Base-by-base conservation (phyloP, 2,797 vertebrate species). In the Mastacembelus armatus region DNA sequence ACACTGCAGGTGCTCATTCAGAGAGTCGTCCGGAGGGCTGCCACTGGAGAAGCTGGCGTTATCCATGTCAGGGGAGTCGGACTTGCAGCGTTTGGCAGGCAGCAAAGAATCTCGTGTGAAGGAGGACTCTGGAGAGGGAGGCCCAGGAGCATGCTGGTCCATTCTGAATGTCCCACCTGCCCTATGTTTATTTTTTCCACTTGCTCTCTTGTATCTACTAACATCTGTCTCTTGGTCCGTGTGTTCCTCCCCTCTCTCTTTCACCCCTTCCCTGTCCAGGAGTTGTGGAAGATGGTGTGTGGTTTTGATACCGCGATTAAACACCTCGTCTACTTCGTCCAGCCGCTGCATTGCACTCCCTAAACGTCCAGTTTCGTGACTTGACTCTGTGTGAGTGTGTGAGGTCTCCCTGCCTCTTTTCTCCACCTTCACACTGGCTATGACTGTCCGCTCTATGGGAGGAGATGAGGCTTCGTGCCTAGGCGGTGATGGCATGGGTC, bases 31-130 rank as follows among this genome's bases (percentile, higher is more conserved):
- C 1, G 95, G 96, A 0, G 97, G 96, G 81, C 97, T 98, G 74
- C 97, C 96, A 9, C 97, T 98, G 64, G 96, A 98, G 85, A 98
- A 98, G 82, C 96, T 97, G 62, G 97, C 96, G 15, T 97, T 96
- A 89, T 98, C 97, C 94, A 97, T 95, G 29, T 97, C 96, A 0
- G 95, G 95, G 0, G 95, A 95, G 71, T 97, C 96, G 0, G 95
- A 96, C 83, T 97, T 96, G 32, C 95, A 93, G 66, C 96, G 92
- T 59, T 98, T 98, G 76, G 95, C 88, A 32, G 96, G 95, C 71
- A 96, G 89, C 3, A 94, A 85, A 7, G 94, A 92, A 84, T 97
- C 96, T 92, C 96, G 94, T 5, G 88, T 14, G 24, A 91, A 92
- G 44, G 92, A 91, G 11, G 92, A 74, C 70, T 93, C 91, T 0